phyloP scores from a whole-genome alignment of 2,797 vertebrate genomes.

The Gallinago nigripennis region DNA sequence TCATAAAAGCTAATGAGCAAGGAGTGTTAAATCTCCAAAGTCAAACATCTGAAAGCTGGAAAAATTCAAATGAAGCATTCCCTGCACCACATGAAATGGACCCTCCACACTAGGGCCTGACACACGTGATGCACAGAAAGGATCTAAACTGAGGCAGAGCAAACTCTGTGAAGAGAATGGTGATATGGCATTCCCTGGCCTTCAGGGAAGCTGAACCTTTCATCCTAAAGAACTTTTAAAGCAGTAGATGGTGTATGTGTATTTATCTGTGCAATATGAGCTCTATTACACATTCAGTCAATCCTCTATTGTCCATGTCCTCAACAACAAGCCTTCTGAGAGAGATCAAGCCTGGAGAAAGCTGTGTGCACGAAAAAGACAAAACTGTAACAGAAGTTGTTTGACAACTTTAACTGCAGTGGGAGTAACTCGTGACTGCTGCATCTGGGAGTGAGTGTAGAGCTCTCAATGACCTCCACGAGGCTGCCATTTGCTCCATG shows the following conservation, averaged over 20 bases:
- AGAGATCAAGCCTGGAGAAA: not conserved
- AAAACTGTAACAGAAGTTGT: not conserved
- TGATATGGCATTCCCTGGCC: not conserved
- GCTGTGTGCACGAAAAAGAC: not conserved
- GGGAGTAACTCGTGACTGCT: not conserved
- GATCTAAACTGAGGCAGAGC: not conserved
- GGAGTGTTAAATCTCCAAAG: not conserved
- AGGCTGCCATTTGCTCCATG: not conserved
- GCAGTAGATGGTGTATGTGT: not conserved
- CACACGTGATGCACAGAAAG: not conserved
- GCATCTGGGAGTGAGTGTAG: not conserved
- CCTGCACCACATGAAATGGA: not conserved
- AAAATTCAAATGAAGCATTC: not conserved
- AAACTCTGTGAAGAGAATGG: not conserved
- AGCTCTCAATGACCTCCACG: not conserved
- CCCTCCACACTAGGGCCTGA: not conserved
- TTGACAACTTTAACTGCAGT: not conserved
- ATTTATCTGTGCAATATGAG: not conserved
- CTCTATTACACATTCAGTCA: not conserved
- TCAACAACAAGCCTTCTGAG: not conserved
- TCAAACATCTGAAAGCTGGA: slow-evolving; percentile 22
- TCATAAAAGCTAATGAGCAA: slow-evolving; percentile 17
- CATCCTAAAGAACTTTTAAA: not conserved
- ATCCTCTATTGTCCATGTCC: not conserved
- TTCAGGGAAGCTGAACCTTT: not conserved